phyloP scores from a whole-genome alignment of 2,113 vertebrate species.

The Phoenicopterus ruber region DNA sequence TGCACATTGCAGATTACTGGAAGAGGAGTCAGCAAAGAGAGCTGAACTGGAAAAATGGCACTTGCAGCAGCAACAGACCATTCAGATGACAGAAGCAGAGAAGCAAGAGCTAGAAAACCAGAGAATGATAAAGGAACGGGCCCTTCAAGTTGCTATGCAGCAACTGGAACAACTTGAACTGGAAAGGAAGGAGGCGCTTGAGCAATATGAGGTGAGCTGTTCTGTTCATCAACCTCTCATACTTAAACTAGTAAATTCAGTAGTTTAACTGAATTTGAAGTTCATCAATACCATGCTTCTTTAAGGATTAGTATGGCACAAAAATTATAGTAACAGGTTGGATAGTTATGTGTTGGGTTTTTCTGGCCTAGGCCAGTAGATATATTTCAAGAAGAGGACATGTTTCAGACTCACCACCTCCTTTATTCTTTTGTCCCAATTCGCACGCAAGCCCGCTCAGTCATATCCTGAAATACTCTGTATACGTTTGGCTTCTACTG shows the following conservation, averaged over 20 bases:
- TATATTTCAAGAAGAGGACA: background rate
- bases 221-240: background rate
- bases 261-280: background rate
- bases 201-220: slow-evolving; percentile 87
- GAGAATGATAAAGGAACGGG: slow-evolving; percentile 82
- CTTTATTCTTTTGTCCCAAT: background rate
- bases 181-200: slow-evolving; percentile 85
- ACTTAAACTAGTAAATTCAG: background rate
- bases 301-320: background rate
- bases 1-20: slow-evolving; percentile 78
- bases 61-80: slow-evolving; percentile 86
- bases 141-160: slow-evolving; percentile 87
- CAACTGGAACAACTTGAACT: slow-evolving; percentile 87
- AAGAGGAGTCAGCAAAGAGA: slow-evolving; percentile 90
- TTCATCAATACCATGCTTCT: background rate
- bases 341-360: background rate
- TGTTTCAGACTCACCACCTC: background rate
- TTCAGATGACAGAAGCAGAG: slow-evolving; percentile 89
- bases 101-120: slow-evolving; percentile 91
- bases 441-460: background rate
- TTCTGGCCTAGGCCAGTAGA: background rate
- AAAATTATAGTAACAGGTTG: background rate
- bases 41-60: slow-evolving; percentile 89
- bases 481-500: background rate
- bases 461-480: background rate